Conservation (phyloP, 2,888 invertebrate genomes). For the Lypha dubia region DNA sequence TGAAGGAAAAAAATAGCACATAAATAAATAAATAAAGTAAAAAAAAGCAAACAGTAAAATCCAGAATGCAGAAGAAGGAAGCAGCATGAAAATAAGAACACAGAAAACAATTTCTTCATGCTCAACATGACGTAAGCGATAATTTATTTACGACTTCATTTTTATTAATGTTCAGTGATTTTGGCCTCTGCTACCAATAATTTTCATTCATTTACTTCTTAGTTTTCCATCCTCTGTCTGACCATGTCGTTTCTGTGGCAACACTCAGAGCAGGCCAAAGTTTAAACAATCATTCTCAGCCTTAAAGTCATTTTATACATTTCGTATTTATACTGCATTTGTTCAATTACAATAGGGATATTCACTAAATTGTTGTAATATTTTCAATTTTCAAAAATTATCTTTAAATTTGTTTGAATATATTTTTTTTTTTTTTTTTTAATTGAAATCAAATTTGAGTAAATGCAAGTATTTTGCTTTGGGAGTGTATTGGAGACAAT, state of each 20-base stretch:
- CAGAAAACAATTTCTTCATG: constrained; percentile 52
- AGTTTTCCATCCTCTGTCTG: not conserved
- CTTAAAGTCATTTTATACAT: not conserved
- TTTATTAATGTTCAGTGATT: constrained; percentile 63
- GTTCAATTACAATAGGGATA: not conserved
- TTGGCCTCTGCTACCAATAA: constrained; percentile 44
- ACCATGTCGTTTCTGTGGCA: not conserved
- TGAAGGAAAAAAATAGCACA: constrained; percentile 4
- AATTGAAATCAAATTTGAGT: too few relatives aligned
- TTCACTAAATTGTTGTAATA: not conserved
- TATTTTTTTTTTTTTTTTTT: too few relatives aligned
- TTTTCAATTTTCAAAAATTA: too few relatives aligned
- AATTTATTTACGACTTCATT: constrained; percentile 66
- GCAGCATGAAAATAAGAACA: too few relatives aligned
- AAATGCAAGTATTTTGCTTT: too few relatives aligned
- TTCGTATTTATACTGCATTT: too few relatives aligned
- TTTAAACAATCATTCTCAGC: not conserved
- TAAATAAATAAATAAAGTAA: not conserved
- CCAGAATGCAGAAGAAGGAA: not conserved
- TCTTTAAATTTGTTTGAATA: too few relatives aligned
- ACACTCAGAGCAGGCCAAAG: not conserved
- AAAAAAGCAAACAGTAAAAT: not conserved
- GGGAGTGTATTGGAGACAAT: too few relatives aligned
- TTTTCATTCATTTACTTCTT: not conserved
- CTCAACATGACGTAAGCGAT: constrained; percentile 58